Conservation (phyloP, 2,888 invertebrate species). For the Boloria euphrosyne region DNA sequence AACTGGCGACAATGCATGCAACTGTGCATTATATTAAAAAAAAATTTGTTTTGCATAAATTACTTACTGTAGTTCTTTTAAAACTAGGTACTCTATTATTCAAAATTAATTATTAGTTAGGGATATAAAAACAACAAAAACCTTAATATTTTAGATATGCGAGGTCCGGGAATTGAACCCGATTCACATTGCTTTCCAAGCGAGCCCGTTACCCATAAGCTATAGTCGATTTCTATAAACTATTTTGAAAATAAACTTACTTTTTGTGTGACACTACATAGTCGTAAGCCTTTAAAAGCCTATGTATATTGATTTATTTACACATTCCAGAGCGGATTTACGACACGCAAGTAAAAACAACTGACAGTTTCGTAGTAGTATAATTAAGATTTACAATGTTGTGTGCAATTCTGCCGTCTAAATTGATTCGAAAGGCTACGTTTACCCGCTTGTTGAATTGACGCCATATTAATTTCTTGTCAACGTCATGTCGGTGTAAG, state of each 20-base stretch:
- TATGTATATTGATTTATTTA: slow-evolving; percentile 9
- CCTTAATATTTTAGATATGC: too few relatives aligned
- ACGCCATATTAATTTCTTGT: slow-evolving; percentile 33
- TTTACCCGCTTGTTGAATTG: slow-evolving; percentile 31
- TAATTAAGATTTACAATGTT: slow-evolving; percentile 24
- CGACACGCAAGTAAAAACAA: slow-evolving; percentile 24
- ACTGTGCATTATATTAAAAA: too few relatives aligned
- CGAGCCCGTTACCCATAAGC: too few relatives aligned
- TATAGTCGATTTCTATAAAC: too few relatives aligned
- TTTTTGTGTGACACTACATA: slow-evolving; percentile 12
- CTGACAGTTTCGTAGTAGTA: slow-evolving; percentile 20
- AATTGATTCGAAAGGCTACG: slow-evolving; percentile 33
- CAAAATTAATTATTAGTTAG: too few relatives aligned
- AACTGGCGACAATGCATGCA: too few relatives aligned
- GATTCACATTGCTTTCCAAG: too few relatives aligned
- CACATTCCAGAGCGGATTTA: slow-evolving; percentile 17
- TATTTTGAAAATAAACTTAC: slow-evolving; percentile 11
- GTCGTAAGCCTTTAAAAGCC: background rate
- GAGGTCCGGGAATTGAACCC: too few relatives aligned
- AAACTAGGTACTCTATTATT: too few relatives aligned
- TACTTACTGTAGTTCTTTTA: too few relatives aligned
- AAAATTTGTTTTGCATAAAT: too few relatives aligned
- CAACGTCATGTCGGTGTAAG: slow-evolving; percentile 28
- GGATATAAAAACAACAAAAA: too few relatives aligned
- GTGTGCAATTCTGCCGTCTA: slow-evolving; percentile 21